Conservation (phyloP, 2,113 vertebrate species). For the Rhabdomys dilectus region DNA sequence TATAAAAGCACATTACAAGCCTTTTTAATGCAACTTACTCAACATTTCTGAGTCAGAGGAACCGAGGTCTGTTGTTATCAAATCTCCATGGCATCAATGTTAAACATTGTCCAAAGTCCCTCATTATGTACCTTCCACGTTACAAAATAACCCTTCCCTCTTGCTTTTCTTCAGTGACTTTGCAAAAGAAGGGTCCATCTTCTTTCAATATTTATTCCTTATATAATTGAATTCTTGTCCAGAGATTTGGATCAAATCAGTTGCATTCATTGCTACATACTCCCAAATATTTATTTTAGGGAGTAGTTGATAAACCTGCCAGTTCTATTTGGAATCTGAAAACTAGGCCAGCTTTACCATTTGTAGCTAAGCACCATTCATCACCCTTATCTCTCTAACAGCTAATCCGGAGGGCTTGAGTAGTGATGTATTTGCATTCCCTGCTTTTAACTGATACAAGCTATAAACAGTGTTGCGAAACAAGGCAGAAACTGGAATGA, state of each 20-base stretch:
- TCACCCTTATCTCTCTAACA: slow-evolving; percentile 68
- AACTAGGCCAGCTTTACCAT: slow-evolving; percentile 72
- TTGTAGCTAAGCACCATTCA: slow-evolving; percentile 70
- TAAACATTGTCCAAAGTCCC: slow-evolving; percentile 36
- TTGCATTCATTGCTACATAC: slow-evolving; percentile 43
- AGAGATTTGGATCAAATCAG: slow-evolving; percentile 54
- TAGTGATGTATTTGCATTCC: slow-evolving; percentile 65
- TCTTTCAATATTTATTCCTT: slow-evolving; percentile 54
- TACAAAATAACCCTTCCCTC: slow-evolving; percentile 58
- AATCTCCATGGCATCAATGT: slow-evolving; percentile 24
- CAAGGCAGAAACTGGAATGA: background rate
- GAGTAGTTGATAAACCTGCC: slow-evolving; percentile 64
- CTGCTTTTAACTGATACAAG: slow-evolving; percentile 35
- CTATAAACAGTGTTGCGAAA: slow-evolving; percentile 55
- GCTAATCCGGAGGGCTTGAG: slow-evolving; percentile 53
- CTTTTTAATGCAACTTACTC: slow-evolving; percentile 55
- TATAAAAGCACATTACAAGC: background rate
- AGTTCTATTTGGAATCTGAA: slow-evolving; percentile 51
- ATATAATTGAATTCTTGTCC: slow-evolving; percentile 51
- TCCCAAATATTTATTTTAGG: slow-evolving; percentile 75
- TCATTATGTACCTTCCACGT: background rate
- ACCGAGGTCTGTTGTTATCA: slow-evolving; percentile 10
- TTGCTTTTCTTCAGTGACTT: slow-evolving; percentile 19
- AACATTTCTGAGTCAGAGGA: background rate
- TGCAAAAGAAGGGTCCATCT: slow-evolving; percentile 46